Conservation (phyloP, 2,888 invertebrate genomes). For the Steromphala cineraria region DNA sequence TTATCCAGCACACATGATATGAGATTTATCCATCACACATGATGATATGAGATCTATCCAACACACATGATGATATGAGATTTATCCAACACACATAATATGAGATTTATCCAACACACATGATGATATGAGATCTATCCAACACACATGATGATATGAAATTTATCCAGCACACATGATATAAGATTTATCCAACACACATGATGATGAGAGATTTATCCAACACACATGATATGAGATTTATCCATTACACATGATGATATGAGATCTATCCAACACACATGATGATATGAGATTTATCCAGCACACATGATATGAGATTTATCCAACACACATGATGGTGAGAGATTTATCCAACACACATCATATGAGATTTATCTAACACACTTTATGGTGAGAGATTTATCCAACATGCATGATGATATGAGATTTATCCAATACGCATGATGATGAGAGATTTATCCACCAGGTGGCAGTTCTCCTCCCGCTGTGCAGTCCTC, state of each 20-base stretch:
- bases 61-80: too few species aligned
- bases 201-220: too few species aligned
- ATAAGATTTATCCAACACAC: not conserved
- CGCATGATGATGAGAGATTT: too few species aligned
- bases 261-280: not conserved
- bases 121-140: not conserved
- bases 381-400: too few species aligned
- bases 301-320: too few species aligned
- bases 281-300: too few species aligned
- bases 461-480: constrained; percentile 27
- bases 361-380: not conserved
- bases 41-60: too few species aligned
- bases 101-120: not conserved
- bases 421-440: not conserved
- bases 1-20: not conserved
- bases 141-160: too few species aligned
- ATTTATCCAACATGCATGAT: not conserved
- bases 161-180: not conserved
- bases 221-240: not conserved
- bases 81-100: not conserved
- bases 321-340: not conserved
- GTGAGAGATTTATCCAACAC: not conserved
- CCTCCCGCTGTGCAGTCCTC: constrained; percentile 29
- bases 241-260: not conserved
- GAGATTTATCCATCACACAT: not conserved